These are phyloP conservation scores for Xiphorhynchus erythropygius DNA, from an alignment of 2,797 vertebrate genomes.

Conservation along the genomic window DNA sequence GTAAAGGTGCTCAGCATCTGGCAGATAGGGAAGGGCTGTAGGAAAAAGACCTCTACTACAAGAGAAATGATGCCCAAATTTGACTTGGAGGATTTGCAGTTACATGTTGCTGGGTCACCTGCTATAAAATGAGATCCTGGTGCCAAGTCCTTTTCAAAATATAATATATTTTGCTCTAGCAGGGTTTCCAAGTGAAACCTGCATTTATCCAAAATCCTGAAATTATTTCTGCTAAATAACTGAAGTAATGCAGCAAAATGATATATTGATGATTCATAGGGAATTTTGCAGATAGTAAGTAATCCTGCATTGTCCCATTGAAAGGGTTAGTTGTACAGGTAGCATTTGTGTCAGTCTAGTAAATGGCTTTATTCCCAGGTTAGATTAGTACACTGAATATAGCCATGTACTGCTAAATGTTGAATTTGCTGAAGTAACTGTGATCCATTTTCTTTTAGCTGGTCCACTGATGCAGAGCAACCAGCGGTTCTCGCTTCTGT, in stretches of 20 bases:
- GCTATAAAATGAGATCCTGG: background rate
- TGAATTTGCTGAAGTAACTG: slow-evolving; percentile 57
- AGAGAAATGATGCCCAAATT: background rate
- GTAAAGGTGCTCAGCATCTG: background rate
- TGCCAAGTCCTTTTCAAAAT: background rate
- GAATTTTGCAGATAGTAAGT: background rate
- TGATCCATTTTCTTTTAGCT: slow-evolving; percentile 76
- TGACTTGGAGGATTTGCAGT: background rate
- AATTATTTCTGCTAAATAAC: background rate
- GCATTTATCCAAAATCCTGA: background rate
- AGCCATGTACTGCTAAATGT: background rate
- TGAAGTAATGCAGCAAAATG: background rate
- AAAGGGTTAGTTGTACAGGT: background rate
- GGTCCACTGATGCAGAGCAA: slow-evolving; percentile 89
- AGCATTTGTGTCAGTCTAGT: background rate
- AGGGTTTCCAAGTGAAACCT: background rate
- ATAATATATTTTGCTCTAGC: background rate
- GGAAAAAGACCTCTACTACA: background rate
- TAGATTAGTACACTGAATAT: slow-evolving; percentile 10
- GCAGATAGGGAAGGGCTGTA: background rate
- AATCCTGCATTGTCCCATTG: background rate
- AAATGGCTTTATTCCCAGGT: slow-evolving; percentile 10
- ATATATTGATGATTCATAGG: background rate
- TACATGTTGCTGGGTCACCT: background rate
- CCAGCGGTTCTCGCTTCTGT: slow-evolving; percentile 89